Evolutionary conservation across 2,888 invertebrate genomes (phyloP), one percentile per base, ranked within the genome.

Genomic region (Pimpla rufipes): DNA sequence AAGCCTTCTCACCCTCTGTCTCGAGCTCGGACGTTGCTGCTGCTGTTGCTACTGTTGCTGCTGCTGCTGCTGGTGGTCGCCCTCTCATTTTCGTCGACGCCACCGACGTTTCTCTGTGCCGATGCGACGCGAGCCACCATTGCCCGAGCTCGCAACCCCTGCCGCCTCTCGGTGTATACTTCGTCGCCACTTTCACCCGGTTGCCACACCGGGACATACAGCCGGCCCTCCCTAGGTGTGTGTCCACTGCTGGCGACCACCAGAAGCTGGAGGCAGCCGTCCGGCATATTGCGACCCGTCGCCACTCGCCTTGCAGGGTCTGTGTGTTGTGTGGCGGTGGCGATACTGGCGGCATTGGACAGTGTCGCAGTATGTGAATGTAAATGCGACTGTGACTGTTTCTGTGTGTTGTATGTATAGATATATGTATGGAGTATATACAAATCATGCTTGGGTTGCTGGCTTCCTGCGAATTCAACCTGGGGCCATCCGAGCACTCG

Each of bases 11-110:
- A 70, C 50, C 52, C 59, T 67, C 77, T 37, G 59, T 42, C 16
- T 8, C 13, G 21, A 23, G 8, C n/a, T 18, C 45, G 52, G 50
- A 10, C n/a, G 52, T 47, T 16, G 78, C 64, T 52, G 42, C 42
- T n/a, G 47, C n/a, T 47, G 47, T n/a, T 47, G n/a, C n/a, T 47
- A n/a, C 47, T 47, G 47, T 5, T 47, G 50, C 42, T 18, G 57
- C 57, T 11, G 13, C 47, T 16, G 42, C 64, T 67, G 70, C 45
- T 55, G 13, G 45, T 70, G 50, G 74, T 75, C 85, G 73, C 78
- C 85, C 86, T 87, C 86, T 88, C 89, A 85, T 89, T 89, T 87
- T 85, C 87, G 59, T 81, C 81, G 62, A 59, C 50, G 42, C 70
- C 71, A 70, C 84, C 79, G 23, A 29, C 71, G 67, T 68, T 42